Percentiles rank a stretch among this genome's conserved stretches.
These are phyloP conservation scores for Helarctos malayanus DNA, from an alignment of 2,797 vertebrate species.

Conservation along the genomic window DNA sequence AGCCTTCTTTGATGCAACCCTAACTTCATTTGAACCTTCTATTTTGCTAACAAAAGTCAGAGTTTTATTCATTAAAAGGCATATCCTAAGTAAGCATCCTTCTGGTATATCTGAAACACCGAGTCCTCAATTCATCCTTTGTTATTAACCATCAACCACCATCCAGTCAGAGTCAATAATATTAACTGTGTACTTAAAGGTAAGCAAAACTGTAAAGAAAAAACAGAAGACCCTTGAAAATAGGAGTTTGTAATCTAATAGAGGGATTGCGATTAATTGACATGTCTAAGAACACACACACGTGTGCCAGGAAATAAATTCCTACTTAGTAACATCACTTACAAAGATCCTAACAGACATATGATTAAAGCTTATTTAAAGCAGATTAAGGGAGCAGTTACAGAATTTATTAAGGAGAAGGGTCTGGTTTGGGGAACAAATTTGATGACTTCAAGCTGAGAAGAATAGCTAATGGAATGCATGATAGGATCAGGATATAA, in stretches of 20 bases:
- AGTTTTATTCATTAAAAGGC: neutral
- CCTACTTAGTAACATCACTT: neutral
- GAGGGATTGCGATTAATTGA: neutral
- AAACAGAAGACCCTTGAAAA: neutral
- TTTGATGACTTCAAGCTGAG: neutral
- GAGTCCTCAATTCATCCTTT: neutral
- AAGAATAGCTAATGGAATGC: neutral
- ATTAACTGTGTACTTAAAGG: neutral
- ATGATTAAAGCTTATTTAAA: neutral
- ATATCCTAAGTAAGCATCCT: neutral
- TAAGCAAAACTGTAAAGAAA: neutral
- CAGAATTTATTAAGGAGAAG: neutral
- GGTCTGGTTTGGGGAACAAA: neutral
- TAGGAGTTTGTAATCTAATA: neutral
- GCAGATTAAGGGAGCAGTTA: neutral
- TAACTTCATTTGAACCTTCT: neutral
- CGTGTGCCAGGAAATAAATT: neutral
- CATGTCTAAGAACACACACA: neutral
- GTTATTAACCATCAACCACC: neutral
- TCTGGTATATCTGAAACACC: neutral
- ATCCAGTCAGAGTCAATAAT: neutral
- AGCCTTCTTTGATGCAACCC: neutral
- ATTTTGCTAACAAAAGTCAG: slow-evolving; percentile 30
- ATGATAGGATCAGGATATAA: slow-evolving; percentile 13
- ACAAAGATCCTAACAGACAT: neutral